Base-by-base conservation (phyloP, 2,888 invertebrate genomes). In the Amblyjoppa fuscipennis region DNA sequence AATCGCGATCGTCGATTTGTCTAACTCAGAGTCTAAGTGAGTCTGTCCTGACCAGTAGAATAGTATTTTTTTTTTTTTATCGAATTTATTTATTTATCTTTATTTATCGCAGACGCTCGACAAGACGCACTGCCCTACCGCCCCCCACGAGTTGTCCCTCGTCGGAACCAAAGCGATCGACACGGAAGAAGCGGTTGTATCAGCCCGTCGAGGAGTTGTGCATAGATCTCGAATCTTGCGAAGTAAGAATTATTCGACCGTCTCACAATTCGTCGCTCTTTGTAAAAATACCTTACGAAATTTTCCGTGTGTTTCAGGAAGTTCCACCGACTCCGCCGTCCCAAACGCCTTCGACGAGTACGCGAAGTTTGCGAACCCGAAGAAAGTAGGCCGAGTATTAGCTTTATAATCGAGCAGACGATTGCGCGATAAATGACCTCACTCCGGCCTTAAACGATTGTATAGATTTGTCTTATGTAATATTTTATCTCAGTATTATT, bases 21-120 rank as follows among this genome's bases (percentile, higher is more conserved):
- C 93, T 0, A 90, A 85, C 3, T 92, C 93, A 1, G 93, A 93
- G 34, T 85, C 92, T 0, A 92, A 91, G 92, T 93, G 81, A 70
- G 88, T 82, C 25, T 11, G 11, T 31, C 16, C 16, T 45, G 34
- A 73, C 45, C 6, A 38, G 2, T 31, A n/a, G 13, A 68, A 41
- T 11, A 11, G 2, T 16, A 41, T 49, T n/a, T 16, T 61, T 78
- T 25, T 59, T 41, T 74, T 25, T 59, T 28, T 25, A 11, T 31
- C 16, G 13, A 64, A 70, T 56, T 28, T 2, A 16, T 69, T 56
- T 31, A 11, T 78, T 68, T 38, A 28, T 61, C 2, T 20, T 34
- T 49, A n/a, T 71, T 56, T 11, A 41, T 70, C 49, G 31, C 34
- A 90, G 90, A 49, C 88, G 88, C 69, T 86, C 51, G 7, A 85